A percentile compares a stretch with the other conserved stretches of the same genome.
These are phyloP conservation scores for Lagodon rhomboides DNA, from an alignment of 2,797 vertebrate species.

Conservation along the genomic window DNA sequence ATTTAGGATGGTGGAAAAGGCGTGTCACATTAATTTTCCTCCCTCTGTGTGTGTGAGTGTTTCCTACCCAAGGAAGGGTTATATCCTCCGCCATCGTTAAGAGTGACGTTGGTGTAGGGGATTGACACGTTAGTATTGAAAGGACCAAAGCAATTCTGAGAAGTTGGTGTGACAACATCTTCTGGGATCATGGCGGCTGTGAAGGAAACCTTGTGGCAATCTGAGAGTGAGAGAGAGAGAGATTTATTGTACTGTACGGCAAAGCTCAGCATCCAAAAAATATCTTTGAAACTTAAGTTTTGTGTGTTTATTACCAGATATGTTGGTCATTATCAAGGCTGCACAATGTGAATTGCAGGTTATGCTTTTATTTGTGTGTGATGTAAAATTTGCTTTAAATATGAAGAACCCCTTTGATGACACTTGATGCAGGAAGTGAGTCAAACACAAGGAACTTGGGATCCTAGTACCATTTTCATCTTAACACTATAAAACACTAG, in stretches of 20 bases:
- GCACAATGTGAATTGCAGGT: too few relatives aligned
- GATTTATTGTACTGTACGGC: neutral
- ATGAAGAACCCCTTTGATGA: too few relatives aligned
- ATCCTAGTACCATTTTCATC: too few relatives aligned
- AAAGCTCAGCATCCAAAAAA: neutral
- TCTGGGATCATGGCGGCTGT: slow-evolving; percentile 43
- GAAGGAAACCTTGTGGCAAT: slow-evolving; percentile 60
- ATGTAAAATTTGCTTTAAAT: too few relatives aligned
- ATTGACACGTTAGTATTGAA: slow-evolving; percentile 78
- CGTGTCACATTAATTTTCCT: too few relatives aligned
- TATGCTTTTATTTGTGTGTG: too few relatives aligned
- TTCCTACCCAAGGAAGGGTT: slow-evolving; percentile 80
- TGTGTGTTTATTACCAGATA: neutral
- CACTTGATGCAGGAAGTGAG: too few relatives aligned
- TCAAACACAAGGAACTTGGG: too few relatives aligned
- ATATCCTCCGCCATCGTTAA: slow-evolving; percentile 79
- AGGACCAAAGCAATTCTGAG: slow-evolving; percentile 76
- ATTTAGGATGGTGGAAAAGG: neutral
- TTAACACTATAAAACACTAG: too few relatives aligned
- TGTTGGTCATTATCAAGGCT: neutral
- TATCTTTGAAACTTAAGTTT: neutral
- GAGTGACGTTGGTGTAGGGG: slow-evolving; percentile 57
- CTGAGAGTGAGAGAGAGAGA: slow-evolving; percentile 52
- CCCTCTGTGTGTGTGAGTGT: neutral
- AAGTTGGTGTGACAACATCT: fast-evolving